phyloP scores from a whole-genome alignment of 1,140 invertebrate genomes.

The Pygmarrhopalites habei region DNA sequence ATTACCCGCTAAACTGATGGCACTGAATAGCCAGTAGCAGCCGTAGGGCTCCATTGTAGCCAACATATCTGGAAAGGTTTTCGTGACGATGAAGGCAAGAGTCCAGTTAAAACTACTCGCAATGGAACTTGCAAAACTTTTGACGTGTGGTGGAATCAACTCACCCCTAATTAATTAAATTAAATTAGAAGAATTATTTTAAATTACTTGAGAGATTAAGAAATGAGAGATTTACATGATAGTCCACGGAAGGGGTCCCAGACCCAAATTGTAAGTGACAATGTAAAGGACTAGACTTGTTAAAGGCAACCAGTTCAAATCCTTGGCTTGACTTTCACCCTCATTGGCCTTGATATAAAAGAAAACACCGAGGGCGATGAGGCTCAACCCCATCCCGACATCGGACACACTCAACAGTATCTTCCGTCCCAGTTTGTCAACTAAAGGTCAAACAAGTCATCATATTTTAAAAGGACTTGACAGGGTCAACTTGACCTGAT shows the following conservation, averaged over 20 bases:
- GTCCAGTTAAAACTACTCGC: conserved; percentile 48
- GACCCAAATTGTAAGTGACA: conserved; percentile 46
- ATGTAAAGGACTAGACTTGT: conserved; percentile 48
- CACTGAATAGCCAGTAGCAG: conserved; percentile 50
- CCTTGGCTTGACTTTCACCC: conserved; percentile 18
- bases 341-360: conserved; percentile 36
- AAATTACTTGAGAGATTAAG: too few species aligned
- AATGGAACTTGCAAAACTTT: conserved; percentile 44
- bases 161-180: too few species aligned
- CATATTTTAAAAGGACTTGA: conserved; percentile 56
- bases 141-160: conserved; percentile 13
- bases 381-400: conserved; percentile 32
- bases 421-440: conserved; percentile 47
- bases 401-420: conserved; percentile 45
- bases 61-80: conserved; percentile 45
- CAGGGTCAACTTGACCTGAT: conserved; percentile 50
- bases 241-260: conserved; percentile 64
- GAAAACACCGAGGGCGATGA: conserved; percentile 36
- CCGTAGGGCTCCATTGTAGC: conserved; percentile 45
- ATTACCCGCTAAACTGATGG: conserved; percentile 44
- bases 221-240: too few species aligned
- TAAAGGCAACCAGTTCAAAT: conserved; percentile 45
- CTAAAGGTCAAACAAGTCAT: conserved; percentile 42
- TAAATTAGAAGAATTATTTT: too few species aligned
- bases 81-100: conserved; percentile 49